Evolutionary conservation across 2,113 vertebrate genomes (phyloP).

Genomic region (Delphinus delphis): DNA sequence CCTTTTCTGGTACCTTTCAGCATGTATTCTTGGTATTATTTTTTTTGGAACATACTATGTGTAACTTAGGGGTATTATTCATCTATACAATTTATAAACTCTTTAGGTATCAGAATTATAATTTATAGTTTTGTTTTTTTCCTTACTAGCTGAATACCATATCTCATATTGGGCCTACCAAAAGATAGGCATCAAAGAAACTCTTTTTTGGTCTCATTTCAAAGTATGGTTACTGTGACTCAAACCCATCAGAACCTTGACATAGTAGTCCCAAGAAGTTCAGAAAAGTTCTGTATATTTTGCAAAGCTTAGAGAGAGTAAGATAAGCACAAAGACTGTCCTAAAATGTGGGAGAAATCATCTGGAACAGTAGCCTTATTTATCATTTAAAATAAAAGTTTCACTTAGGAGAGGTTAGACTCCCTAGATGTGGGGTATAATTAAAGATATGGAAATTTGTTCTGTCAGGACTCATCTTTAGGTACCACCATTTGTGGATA

Average conservation of each 20-base stretch:
- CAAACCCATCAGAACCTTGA: neutral
- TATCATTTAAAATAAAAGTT: neutral
- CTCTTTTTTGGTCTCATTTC: neutral
- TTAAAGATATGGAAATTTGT: neutral
- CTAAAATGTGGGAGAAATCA: neutral
- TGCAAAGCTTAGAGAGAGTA: neutral
- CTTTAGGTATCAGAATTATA: neutral
- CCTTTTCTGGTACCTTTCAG: neutral
- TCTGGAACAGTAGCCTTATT: neutral
- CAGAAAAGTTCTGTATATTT: neutral
- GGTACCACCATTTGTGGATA: neutral
- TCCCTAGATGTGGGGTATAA: neutral
- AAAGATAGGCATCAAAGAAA: neutral
- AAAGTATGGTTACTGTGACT: neutral
- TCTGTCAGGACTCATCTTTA: neutral
- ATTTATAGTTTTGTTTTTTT: neutral
- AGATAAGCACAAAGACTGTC: neutral
- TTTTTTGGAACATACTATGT: neutral
- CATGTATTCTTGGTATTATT: neutral
- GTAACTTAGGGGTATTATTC: neutral
- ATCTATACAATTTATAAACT: neutral
- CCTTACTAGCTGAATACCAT: neutral
- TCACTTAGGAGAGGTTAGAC: neutral
- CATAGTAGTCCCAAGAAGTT: neutral
- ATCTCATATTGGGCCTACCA: neutral